These are phyloP conservation scores for Sylvietta virens DNA, from an alignment of 2,113 vertebrate genomes.

Conservation along the genomic window DNA sequence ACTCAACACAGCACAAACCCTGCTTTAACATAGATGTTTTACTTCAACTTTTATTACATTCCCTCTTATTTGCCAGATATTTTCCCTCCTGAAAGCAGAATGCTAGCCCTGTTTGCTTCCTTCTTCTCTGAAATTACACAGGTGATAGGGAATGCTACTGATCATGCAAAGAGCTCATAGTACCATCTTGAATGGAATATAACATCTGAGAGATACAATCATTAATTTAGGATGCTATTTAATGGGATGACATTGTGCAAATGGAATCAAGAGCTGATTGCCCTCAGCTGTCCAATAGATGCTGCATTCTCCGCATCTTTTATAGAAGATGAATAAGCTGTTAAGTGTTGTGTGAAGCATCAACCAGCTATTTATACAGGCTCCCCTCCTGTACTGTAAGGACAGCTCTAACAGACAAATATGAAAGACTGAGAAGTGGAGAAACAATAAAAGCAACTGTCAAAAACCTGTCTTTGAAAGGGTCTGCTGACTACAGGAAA, in stretches of 20 bases:
- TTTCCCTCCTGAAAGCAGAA: neutral
- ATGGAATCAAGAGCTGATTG: neutral
- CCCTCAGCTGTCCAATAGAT: neutral
- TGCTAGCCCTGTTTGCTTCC: neutral
- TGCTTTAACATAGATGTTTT: neutral
- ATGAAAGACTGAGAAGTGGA: fast-evolving
- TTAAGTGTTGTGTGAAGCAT: neutral
- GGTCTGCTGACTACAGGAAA: neutral
- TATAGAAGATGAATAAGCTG: neutral
- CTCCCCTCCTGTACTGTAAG: neutral
- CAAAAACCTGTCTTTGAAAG: neutral
- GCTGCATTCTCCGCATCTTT: neutral
- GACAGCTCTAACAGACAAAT: neutral
- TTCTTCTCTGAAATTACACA: neutral
- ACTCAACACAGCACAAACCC: neutral
- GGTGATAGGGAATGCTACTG: neutral
- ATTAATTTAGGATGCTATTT: neutral
- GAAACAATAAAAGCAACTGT: neutral
- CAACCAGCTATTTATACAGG: neutral
- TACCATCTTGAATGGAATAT: neutral
- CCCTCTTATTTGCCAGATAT: neutral
- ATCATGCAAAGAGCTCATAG: neutral
- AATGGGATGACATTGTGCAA: neutral
- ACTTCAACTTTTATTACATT: neutral
- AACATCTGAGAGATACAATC: neutral